Base-by-base conservation (phyloP, 2,888 invertebrate genomes). In the Argyresthia goedartella region DNA sequence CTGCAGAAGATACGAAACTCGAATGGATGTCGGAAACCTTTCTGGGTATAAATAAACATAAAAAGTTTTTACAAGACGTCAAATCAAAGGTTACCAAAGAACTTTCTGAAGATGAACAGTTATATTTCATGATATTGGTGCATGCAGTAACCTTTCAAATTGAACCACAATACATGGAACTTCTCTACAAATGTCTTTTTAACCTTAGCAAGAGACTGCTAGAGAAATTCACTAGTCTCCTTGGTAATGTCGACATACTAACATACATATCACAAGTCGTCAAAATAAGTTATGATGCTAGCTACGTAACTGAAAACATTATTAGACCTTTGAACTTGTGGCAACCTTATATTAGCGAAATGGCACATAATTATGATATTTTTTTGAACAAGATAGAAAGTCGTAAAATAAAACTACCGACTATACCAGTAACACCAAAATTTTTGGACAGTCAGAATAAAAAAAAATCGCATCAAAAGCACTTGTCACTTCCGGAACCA, bases 291-390 rank as follows among this genome's bases (percentile, higher is more conserved):
- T 90, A 88, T 59, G 89, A 89, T 54, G 80, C 81, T 44, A 74
- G 69, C 35, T 89, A 81, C 59, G 76, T 88, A 16, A 71, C 88
- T 4, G 75, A 87, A 42, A 80, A 81, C 56, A 84, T 90, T 48
- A 71, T 89, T 16, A 63, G 67, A 43, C 88, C 89, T 1, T 66
- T 90, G 34, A 71, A 87, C 59, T 64, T 67, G 42, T 85, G 84
- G 85, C 84, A 84, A 57, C 82, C 85, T 8, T 77, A 73, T 53
- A 76, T 86, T 25, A 73, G 73, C 59, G 77, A 84, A 67, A 81
- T 85, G 77, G 73, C 63, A 16, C 71, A 77, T 54, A 76, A 52
- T 50, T 85, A 79, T 59, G 67, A 69, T 6, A 73, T 75, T 57
- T 71, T 77, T 60, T 55, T 74, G 1, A 72, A 71, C 36, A 81